Evolutionary conservation across 2,113 vertebrate genomes (phyloP).

Genomic region (Dolichotis patagonum): DNA sequence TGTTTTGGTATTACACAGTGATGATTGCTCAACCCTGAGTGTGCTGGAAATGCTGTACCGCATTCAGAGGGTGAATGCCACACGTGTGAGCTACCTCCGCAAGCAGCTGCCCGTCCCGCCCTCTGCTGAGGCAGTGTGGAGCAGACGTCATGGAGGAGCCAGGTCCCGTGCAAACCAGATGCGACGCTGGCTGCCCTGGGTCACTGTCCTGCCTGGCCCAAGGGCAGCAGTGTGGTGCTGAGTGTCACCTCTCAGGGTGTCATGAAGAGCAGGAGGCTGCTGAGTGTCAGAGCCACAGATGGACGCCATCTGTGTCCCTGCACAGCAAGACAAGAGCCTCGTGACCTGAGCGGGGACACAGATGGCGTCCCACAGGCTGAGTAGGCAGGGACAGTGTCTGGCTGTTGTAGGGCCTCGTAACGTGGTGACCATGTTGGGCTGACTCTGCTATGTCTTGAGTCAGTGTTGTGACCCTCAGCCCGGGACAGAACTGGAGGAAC

Average conservation of each 20-base stretch:
- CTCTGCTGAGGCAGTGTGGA: rapidly evolving
- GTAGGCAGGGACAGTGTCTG: background rate
- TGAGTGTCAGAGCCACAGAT: too few relatives aligned
- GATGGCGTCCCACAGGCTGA: background rate
- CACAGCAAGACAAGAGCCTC: background rate
- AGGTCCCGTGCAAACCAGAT: background rate
- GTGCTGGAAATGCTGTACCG: rapidly evolving
- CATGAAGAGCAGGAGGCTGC: rapidly evolving
- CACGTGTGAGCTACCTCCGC: background rate
- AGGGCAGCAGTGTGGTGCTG: background rate
- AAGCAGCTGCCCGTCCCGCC: background rate
- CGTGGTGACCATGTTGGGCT: background rate
- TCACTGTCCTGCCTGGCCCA: background rate
- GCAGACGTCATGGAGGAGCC: background rate
- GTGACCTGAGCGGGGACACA: background rate
- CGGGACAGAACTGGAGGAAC: background rate
- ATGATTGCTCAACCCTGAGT: background rate
- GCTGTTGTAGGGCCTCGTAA: background rate
- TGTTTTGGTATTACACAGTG: background rate
- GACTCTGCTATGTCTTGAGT: background rate
- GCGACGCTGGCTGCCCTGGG: background rate
- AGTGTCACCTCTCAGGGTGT: background rate
- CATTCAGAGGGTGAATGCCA: background rate
- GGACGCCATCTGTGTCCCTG: too few relatives aligned
- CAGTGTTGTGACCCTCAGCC: background rate